Percentiles rank a stretch among this genome's conserved stretches.
These are phyloP conservation scores for Adelphocoris suturalis DNA, from an alignment of 2,888 invertebrate genomes.

Conservation along the genomic window DNA sequence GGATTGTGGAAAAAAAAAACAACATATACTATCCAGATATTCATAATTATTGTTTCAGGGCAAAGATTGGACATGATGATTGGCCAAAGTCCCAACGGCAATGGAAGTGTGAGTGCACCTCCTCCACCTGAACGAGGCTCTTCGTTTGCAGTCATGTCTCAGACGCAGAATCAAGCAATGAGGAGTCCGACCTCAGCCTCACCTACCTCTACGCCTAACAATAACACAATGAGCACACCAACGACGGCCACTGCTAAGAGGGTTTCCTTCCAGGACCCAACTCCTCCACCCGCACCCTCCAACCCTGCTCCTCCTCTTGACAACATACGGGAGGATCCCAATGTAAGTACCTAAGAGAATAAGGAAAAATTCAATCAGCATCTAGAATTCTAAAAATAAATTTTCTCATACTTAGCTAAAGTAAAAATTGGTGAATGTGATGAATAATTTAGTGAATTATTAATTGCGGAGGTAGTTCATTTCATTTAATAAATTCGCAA, in stretches of 20 bases:
- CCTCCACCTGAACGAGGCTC: conserved; percentile 91
- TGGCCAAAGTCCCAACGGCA: conserved; percentile 78
- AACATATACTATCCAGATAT: not conserved
- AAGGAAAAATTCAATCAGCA: too few relatives aligned
- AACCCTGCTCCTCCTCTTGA: conserved; percentile 78
- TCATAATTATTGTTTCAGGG: conserved; percentile 37
- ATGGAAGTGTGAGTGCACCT: conserved; percentile 77
- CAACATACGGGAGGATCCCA: conserved; percentile 88
- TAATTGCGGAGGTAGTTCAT: too few relatives aligned
- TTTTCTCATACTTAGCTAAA: too few relatives aligned
- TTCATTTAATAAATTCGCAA: too few relatives aligned
- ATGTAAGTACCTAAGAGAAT: conserved; percentile 82
- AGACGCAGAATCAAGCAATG: conserved; percentile 73
- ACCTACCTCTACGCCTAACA: conserved; percentile 70
- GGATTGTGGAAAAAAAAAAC: too few relatives aligned
- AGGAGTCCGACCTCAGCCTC: conserved; percentile 72
- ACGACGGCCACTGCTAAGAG: conserved; percentile 81
- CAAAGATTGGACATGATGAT: conserved; percentile 75
- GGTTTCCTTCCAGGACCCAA: conserved; percentile 87
- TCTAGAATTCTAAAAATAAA: too few relatives aligned
- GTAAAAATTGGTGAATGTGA: too few relatives aligned
- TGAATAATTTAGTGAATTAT: too few relatives aligned
- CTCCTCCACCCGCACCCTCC: conserved; percentile 79
- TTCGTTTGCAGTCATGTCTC: conserved; percentile 87
- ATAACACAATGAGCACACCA: conserved; percentile 65